Percentiles rank a stretch among this genome's conserved stretches.
These are phyloP conservation scores for Trochalopteron elliotii DNA, from an alignment of 2,113 vertebrate species.

Conservation along the genomic window DNA sequence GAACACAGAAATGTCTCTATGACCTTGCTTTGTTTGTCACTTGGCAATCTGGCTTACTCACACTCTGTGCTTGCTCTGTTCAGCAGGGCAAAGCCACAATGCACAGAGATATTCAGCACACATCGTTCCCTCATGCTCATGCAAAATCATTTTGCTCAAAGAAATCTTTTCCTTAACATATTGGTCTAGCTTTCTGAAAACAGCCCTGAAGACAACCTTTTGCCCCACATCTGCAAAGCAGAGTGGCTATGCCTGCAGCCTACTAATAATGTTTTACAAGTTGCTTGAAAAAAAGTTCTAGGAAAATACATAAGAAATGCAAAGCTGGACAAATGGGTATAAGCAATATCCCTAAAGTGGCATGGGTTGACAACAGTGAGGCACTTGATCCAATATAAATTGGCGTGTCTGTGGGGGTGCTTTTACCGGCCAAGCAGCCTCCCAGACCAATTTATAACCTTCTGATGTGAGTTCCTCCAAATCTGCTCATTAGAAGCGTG, in stretches of 20 bases:
- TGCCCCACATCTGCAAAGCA: not conserved
- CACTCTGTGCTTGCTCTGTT: slow-evolving; percentile 8
- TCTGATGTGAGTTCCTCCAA: too few relatives aligned
- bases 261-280: not conserved
- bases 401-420: too few relatives aligned
- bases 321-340: not conserved
- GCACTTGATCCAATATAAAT: not conserved
- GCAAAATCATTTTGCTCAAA: not conserved
- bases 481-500: too few relatives aligned
- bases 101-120: not conserved
- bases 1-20: not conserved
- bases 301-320: not conserved
- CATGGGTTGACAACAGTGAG: not conserved
- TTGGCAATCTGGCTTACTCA: not conserved
- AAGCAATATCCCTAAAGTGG: not conserved
- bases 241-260: not conserved
- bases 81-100: not conserved
- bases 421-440: too few relatives aligned
- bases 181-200: not conserved
- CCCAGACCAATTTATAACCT: too few relatives aligned
- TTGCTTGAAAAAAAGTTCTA: not conserved
- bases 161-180: not conserved
- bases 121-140: not conserved
- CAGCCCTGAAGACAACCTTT: not conserved
- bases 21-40: not conserved